Evolutionary conservation across 1,140 invertebrate genomes (phyloP).

Genomic region (Drosophila truncata): DNA sequence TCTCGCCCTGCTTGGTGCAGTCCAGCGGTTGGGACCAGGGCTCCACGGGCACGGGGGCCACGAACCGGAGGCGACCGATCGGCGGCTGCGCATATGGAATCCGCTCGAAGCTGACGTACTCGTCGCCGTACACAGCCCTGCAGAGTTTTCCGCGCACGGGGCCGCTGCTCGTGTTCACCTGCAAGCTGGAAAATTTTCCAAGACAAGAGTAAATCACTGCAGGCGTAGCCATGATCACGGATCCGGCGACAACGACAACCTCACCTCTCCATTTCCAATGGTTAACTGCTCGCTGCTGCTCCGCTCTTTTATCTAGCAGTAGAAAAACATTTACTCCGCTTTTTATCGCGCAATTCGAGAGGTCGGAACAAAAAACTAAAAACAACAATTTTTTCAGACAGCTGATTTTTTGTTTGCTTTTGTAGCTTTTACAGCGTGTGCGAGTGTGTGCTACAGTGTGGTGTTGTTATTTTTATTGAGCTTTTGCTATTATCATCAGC

Average conservation of each 20-base stretch:
- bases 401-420: slow-evolving; percentile 45
- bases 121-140: slow-evolving; percentile 60
- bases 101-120: slow-evolving; percentile 85
- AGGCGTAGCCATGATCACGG: no score
- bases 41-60: slow-evolving; percentile 86
- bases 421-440: slow-evolving; percentile 7
- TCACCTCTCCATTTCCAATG: slow-evolving; percentile 46
- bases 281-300: slow-evolving; percentile 22
- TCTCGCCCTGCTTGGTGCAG: slow-evolving; percentile 52
- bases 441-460: not conserved
- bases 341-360: slow-evolving; percentile 32
- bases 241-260: not conserved
- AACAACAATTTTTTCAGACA: slow-evolving; percentile 28
- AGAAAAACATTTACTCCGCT: slow-evolving; percentile 48
- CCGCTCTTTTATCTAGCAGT: slow-evolving; percentile 29
- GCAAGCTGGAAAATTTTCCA: not conserved
- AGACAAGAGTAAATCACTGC: not conserved
- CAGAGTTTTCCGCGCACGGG: slow-evolving; percentile 52
- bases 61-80: slow-evolving; percentile 87
- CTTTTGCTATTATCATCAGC: slow-evolving; percentile 12
- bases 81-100: slow-evolving; percentile 90
- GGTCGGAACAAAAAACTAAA: not conserved
- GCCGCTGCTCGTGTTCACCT: slow-evolving; percentile 51
- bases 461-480: slow-evolving; percentile 4
- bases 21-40: slow-evolving; percentile 86